Base-by-base conservation (phyloP, 2,113 vertebrate genomes). In the Cyanoderma ruficeps region DNA sequence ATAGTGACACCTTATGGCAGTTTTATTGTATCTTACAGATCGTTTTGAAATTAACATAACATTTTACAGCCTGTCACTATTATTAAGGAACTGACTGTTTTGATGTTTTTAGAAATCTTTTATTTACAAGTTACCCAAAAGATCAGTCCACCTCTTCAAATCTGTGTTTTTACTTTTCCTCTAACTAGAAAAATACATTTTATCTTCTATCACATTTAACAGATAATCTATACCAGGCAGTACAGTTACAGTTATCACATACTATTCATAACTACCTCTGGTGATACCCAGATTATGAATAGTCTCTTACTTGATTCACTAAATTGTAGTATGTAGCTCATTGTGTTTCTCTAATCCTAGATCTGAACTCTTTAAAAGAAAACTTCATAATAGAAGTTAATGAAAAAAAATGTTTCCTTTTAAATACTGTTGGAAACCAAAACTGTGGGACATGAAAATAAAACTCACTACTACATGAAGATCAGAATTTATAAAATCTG, bases 1-100 rank as follows among this genome's bases (percentile, higher is more conserved):
- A 97, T 33, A 98, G 95, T 92, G 98, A 97, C 97, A 98, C 92
- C 98, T 97, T 76, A 96, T 98, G 97, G 98, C 49, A 79, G 88
- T 65, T 96, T 64, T 68, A 47, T 25, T 49, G 7, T 9, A 83
- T 77, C 70, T 49, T 59, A 50, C 35, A 89, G 15, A 56, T 37
- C 0, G 1, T 53, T 83, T 35, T 49, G 69, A 82, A 78, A 70
- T 47, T n/a, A 64, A 10, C 24, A 11, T 0, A 68, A 17, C 6
- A 42, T 82, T 75, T 59, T 35, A 87, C 41, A 80, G 68, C 8
- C 39, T 41, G 27, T 27, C 17, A 12, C 10, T 69, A 23, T 55
- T 33, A 47, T 46, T 27, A 72, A 61, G 17, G 20, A 80, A 33
- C 8, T 46, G 25, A 33, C 8, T 46, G 25, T 20, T 86, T 20